phyloP scores from a whole-genome alignment of 2,113 vertebrate species.

The Capreolus pygargus region DNA sequence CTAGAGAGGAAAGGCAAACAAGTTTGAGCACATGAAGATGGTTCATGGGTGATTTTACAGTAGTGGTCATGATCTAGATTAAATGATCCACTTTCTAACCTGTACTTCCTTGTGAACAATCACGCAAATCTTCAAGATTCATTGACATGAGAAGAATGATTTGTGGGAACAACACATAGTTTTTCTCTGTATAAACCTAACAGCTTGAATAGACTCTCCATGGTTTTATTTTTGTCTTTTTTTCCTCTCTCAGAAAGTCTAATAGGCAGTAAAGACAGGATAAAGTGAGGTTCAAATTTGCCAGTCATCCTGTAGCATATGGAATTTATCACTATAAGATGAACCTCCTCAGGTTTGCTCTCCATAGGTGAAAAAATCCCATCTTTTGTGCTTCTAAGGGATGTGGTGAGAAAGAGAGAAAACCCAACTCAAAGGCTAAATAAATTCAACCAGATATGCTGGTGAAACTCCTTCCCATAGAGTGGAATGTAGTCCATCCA shows the following conservation, averaged over 20 bases:
- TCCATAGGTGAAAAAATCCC: slow-evolving; percentile 36
- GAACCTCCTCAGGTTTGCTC: slow-evolving; percentile 30
- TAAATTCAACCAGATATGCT: slow-evolving; percentile 23
- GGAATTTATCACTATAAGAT: slow-evolving; percentile 15
- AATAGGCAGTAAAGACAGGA: slow-evolving; percentile 21
- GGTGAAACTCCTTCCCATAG: not conserved
- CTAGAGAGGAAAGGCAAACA: slow-evolving; percentile 51
- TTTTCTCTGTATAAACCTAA: slow-evolving; percentile 41
- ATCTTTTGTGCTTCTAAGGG: slow-evolving; percentile 36
- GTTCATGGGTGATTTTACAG: not conserved
- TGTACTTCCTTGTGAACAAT: slow-evolving; percentile 14
- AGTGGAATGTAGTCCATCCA: not conserved
- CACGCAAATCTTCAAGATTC: slow-evolving; percentile 19
- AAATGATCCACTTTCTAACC: not conserved
- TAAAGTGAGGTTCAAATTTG: slow-evolving; percentile 26
- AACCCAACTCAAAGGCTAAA: slow-evolving; percentile 22
- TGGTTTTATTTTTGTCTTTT: slow-evolving; percentile 13
- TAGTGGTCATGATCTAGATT: slow-evolving; percentile 8
- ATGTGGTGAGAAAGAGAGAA: slow-evolving; percentile 28
- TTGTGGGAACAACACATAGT: slow-evolving; percentile 18
- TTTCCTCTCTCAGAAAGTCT: not conserved
- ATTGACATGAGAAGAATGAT: not conserved
- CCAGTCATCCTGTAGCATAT: not conserved
- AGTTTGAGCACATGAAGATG: not conserved
- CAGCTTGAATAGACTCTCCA: not conserved